Conservation (phyloP, 92 coral and sea anemone species). For the Palythoa heliodiscus region DNA sequence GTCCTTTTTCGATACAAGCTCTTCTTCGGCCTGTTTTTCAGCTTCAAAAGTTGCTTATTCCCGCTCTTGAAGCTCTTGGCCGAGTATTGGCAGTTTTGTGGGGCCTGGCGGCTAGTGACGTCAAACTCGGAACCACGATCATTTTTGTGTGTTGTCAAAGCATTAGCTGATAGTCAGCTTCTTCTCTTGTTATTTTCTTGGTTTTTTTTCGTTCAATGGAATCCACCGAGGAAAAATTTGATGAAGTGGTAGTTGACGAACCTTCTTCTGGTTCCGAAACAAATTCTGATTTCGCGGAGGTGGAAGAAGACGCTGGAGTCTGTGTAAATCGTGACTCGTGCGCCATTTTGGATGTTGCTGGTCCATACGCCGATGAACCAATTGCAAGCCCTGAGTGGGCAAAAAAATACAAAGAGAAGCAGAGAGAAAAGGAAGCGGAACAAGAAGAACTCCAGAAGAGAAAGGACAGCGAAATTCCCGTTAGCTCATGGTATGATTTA, state of each 20-base stretch:
- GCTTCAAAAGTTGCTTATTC: neutral
- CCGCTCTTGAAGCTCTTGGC: conserved; percentile 18
- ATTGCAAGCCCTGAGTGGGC: conserved; percentile 32
- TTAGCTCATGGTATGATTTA: conserved; percentile 23
- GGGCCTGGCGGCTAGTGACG: conserved; percentile 28
- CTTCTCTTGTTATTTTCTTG: neutral
- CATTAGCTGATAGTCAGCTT: too few relatives aligned
- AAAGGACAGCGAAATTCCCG: conserved; percentile 27
- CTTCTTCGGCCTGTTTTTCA: neutral
- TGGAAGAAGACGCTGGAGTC: conserved; percentile 17
- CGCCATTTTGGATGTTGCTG: conserved; percentile 32
- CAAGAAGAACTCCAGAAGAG: conserved; percentile 26
- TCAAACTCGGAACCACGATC: neutral
- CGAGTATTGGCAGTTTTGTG: conserved; percentile 18
- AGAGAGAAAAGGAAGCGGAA: conserved; percentile 10
- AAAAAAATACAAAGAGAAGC: neutral
- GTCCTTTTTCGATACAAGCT: neutral
- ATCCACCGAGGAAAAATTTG: conserved; percentile 6
- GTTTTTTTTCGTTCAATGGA: neutral
- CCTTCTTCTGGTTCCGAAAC: conserved; percentile 18
- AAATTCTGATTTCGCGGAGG: conserved; percentile 36
- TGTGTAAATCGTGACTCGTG: conserved; percentile 26
- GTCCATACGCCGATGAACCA: conserved; percentile 24
- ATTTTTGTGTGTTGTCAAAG: neutral
- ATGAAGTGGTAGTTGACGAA: conserved; percentile 7